These are phyloP conservation scores for Eustalomyia histrio DNA, from an alignment of 2,888 invertebrate species.

Conservation along the genomic window DNA sequence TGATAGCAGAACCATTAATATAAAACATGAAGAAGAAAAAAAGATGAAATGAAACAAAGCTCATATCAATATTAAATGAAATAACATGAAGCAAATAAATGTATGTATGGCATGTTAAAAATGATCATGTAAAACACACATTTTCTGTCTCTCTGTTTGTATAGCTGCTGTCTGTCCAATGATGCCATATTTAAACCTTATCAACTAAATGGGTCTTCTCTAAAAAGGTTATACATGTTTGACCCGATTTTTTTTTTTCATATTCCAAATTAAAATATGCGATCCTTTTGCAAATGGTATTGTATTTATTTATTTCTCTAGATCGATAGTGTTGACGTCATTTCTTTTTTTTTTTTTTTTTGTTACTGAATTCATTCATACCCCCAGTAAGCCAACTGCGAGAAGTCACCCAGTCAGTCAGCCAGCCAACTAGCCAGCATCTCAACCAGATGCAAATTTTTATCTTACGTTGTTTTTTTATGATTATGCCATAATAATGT, in stretches of 20 bases:
- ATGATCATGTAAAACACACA: conserved; percentile 14
- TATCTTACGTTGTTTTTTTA: conserved; percentile 47
- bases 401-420: neutral
- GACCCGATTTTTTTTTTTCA: conserved; percentile 55
- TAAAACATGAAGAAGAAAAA: conserved; percentile 20
- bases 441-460: conserved; percentile 62
- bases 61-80: conserved; percentile 56
- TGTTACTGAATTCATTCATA: neutral
- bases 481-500: conserved; percentile 64
- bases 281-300: conserved; percentile 31
- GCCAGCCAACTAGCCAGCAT: conserved; percentile 14
- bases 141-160: neutral
- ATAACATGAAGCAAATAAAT: conserved; percentile 31
- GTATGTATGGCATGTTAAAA: neutral
- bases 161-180: neutral
- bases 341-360: conserved; percentile 8
- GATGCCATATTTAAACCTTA: conserved; percentile 62
- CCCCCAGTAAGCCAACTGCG: conserved; percentile 1
- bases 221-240: conserved; percentile 64
- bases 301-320: conserved; percentile 50
- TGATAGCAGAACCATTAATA: conserved; percentile 63
- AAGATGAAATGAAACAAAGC: conserved; percentile 5
- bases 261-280: conserved; percentile 41
- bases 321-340: conserved; percentile 59
- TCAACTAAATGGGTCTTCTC: conserved; percentile 64